Base-by-base conservation (phyloP, 2,113 vertebrate genomes). In the Pedetes capensis region DNA sequence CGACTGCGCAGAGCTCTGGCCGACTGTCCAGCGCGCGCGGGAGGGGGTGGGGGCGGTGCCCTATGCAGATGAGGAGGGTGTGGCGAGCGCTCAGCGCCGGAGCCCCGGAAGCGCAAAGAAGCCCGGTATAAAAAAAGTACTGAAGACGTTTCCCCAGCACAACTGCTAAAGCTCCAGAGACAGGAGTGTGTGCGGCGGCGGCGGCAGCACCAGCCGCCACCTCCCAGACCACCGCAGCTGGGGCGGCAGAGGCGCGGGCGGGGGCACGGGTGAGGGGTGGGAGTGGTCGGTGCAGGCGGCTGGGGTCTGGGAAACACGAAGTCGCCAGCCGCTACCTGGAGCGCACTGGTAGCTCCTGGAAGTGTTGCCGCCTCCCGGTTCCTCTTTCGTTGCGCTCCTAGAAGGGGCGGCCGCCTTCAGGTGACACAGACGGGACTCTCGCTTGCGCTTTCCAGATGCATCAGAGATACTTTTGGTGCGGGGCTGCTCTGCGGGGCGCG, bases 61-160 rank as follows among this genome's bases (percentile, higher is more conserved):
- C 57, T 91, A 98, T 97, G 98, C 96, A 98, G 79, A 98, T 98
- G 94, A 97, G 93, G 96, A 93, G 96, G 98, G 99, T 97, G 99
- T 99, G 99, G 98, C 98, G 97, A 98, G 96, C 90, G 93, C 96
- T 87, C 97, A 80, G 98, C 97, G 97, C 98, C 97, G 89, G 98
- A 97, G 98, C 97, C 98, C 98, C 99, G 98, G 99, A 99, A 99
- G 98, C 97, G 69, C 95, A 14, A 92, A 97, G 98, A 98, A 98
- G 97, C 97, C 98, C 97, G 97, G 96, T 99, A 98, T 99, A 99
- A 98, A 99, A 97, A 97, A 98, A 98, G 98, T 98, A 98, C 97
- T 97, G 98, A 98, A 97, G 98, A 98, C 98, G 92, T 96, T 98
- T 96, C 97, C 96, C 98, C 97, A 96, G 94, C 98, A 98, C 97